Base-by-base conservation (phyloP, 2,113 vertebrate genomes). In the Pterocles orientalis region DNA sequence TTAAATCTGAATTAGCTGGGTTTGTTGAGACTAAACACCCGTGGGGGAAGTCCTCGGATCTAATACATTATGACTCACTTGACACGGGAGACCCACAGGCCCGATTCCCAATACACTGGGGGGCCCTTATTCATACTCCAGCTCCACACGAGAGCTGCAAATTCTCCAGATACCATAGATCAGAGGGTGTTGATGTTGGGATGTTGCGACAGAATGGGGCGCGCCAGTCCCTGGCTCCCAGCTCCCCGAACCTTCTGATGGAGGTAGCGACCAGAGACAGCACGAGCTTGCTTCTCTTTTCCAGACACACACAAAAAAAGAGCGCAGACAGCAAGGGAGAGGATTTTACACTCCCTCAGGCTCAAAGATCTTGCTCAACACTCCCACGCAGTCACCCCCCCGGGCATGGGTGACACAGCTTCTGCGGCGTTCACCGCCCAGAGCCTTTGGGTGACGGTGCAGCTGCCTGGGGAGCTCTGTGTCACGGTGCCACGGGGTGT, bases 1-100 rank as follows among this genome's bases (percentile, higher is more conserved):
- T 98, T 98, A 98, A 97, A 97, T 97, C 93, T 93, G 97, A 98
- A 98, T 98, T 97, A 98, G 97, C 96, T 94, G 96, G 95, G 97
- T 98, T 98, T 97, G 97, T 97, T 90, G 97, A 98, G 98, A 97
- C 94, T 80, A 96, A 97, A 97, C 97, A 96, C 97, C 98, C 98
- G 90, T 95, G 97, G 97, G 97, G 97, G 85, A 94, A 96, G 78
- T 92, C 82, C 96, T 97, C 88, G 28, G 64, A 96, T 97, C 96
- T 98, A 96, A 97, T 96, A 84, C 69, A 96, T 97, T 97, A 97
- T 93, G 97, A 97, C 95, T 98, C 96, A 78, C 94, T 94, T 92
- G 97, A 97, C 45, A 90, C 51, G 50, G 95, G 96, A 94, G 95
- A 94, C 82, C 94, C 93, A 93, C 84, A 94, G 97, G 97, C 96